A percentile compares a stretch with the other conserved stretches of the same genome.
phyloP scores from a whole-genome alignment of 2,113 vertebrate genomes.

The Oxygymnocypris stewartii region DNA sequence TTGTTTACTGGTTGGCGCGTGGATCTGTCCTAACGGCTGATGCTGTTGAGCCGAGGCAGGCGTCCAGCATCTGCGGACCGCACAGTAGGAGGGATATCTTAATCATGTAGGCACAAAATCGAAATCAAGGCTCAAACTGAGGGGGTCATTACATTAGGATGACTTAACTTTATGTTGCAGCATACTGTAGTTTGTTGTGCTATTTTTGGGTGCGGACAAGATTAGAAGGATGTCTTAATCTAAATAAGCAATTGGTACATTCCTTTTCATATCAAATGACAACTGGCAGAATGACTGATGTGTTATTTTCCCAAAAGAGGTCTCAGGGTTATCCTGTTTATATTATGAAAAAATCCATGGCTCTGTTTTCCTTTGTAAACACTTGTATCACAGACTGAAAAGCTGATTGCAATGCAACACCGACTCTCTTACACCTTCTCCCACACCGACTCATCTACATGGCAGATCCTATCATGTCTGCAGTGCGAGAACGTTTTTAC shows the following conservation, averaged over 20 bases:
- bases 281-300: background rate
- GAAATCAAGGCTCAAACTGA: constrained; percentile 42
- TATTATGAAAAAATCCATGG: background rate
- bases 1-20: constrained; percentile 49
- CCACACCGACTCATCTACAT: constrained; percentile 2
- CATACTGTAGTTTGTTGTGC: background rate
- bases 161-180: constrained; percentile 16
- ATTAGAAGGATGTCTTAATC: constrained; percentile 5
- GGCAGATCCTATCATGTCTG: constrained; percentile 27
- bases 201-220: background rate
- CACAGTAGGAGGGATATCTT: constrained; percentile 49
- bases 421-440: background rate
- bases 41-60: constrained; percentile 41
- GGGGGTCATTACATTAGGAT: constrained; percentile 50
- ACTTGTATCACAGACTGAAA: background rate
- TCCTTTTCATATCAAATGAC: background rate
- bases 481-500: background rate
- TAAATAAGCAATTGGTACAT: background rate
- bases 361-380: background rate
- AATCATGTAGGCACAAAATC: constrained; percentile 51
- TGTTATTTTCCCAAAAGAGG: constrained; percentile 3
- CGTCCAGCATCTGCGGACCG: constrained; percentile 32
- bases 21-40: constrained; percentile 49
- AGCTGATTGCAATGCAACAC: constrained; percentile 12
- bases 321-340: background rate